Evolutionary conservation across 2,797 vertebrate genomes (phyloP).

Genomic region (Centroberyx gerrardi): DNA sequence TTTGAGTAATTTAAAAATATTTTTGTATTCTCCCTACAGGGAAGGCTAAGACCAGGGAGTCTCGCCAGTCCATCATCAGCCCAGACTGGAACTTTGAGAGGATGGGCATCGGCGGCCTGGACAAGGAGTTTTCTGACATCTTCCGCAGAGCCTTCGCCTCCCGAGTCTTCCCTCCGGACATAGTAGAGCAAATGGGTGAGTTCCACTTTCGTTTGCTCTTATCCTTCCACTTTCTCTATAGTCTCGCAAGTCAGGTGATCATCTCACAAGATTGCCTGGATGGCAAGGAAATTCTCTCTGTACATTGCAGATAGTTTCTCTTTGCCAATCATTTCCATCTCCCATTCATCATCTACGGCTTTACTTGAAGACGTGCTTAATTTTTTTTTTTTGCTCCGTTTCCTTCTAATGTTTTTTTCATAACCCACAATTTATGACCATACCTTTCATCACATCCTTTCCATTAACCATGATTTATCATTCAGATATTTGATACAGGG

Average conservation of each 20-base stretch:
- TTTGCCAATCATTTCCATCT: background rate
- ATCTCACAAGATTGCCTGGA: background rate
- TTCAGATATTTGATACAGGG: no score
- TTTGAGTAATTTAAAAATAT: background rate
- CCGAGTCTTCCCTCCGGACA: slow-evolving; percentile 95
- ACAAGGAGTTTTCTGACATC: slow-evolving; percentile 97
- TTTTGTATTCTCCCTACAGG: slow-evolving; percentile 77
- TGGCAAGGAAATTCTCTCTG: background rate
- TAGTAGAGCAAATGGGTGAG: slow-evolving; percentile 99
- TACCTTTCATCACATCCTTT: no score
- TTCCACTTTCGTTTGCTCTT: slow-evolving; percentile 31
- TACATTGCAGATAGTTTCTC: background rate
- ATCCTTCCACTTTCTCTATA: background rate
- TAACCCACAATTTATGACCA: no score
- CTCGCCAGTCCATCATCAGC: slow-evolving; percentile 97
- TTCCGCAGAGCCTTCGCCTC: slow-evolving; percentile 97
- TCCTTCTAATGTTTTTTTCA: no score
- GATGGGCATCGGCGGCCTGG: slow-evolving; percentile 97
- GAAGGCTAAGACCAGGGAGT: slow-evolving; percentile 93
- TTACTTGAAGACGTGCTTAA: no score
- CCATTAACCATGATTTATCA: no score
- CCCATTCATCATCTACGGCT: no score
- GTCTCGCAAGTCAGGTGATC: background rate
- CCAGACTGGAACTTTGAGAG: slow-evolving; percentile 99
- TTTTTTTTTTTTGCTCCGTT: no score